Evolutionary conservation across 2,888 invertebrate species (phyloP), one percentile per base, ranked within the genome.

Genomic region (Cremastobaeus sp.): DNA sequence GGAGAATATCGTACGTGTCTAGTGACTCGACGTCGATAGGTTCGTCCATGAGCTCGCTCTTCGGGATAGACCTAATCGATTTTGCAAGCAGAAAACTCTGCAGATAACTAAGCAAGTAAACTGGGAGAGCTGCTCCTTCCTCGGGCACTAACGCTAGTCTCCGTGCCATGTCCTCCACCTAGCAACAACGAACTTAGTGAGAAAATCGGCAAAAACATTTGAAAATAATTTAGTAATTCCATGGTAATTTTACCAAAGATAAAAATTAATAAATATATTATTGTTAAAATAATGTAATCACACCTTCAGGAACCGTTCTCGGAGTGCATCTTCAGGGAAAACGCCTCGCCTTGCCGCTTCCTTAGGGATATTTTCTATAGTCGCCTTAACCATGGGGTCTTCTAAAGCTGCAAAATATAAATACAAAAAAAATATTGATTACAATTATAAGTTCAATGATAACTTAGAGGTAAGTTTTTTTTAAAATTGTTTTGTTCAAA

Each of bases 121-220:
- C 88, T 0, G 94, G 93, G 50, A 98, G 88, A 0, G 93, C 89
- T n/a, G 94, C 96, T n/a, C 97, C 97, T 11, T 92, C 91, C 64
- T 94, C 95, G 0, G 96, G 96, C 1, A 99, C 92, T 77, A 97
- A 87, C 0, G 98, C 97, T 54, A 98, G 92, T 77, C 93, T 92
- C 65, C 93, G 90, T 2, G 97, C 96, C 6, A 95, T 91, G 66
- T 91, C 90, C 83, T 95, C 95, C 79, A 96, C 92, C 90, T 91
- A 81, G 11, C 78, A 85, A 74, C 62, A 75, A 55, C 2, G 39
- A 41, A 1, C 17, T 14, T 8, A 28, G 34, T 47, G 3, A 32
- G 41, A 25, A 25, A 25, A 25, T 5, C 8, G 25, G 3, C 3
- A 25, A 3, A 8, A 5, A 8, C 8, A 25, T 25, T 25, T 25